phyloP scores from a whole-genome alignment of 2,888 invertebrate species.

The Oscheius onirici region DNA sequence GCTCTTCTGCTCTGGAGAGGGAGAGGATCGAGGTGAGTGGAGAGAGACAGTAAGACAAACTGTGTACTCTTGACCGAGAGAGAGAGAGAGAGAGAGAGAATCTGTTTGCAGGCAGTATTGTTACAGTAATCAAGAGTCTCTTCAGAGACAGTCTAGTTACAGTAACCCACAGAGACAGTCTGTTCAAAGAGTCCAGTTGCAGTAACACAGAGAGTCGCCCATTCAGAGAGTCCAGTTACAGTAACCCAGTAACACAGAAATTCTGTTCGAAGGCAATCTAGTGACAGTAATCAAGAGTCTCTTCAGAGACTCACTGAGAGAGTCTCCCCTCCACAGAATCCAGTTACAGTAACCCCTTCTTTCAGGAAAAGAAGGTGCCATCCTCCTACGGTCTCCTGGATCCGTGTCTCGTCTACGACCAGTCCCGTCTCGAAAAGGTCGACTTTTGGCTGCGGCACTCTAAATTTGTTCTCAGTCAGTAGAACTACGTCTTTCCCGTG shows the following conservation, averaged over 20 bases:
- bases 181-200: no score
- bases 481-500: not conserved
- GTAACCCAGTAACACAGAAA: no score
- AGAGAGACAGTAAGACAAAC: constrained; percentile 25
- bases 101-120: not conserved
- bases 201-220: no score
- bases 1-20: not conserved
- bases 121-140: no score
- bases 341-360: no score
- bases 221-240: no score
- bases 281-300: no score
- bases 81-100: not conserved
- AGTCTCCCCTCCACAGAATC: no score
- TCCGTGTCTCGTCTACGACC: constrained; percentile 14
- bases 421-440: constrained; percentile 25
- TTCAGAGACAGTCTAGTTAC: no score
- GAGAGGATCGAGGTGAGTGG: not conserved
- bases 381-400: not conserved
- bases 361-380: constrained; percentile 11
- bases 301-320: not conserved
- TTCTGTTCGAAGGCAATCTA: no score
- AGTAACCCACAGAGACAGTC: no score
- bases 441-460: constrained; percentile 22
- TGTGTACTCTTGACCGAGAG: no score
- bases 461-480: constrained; percentile 1